Percentiles rank a stretch among this genome's conserved stretches.
These are phyloP conservation scores for Sitobion miscanthi DNA, from an alignment of 1,140 invertebrate species.

Conservation along the genomic window DNA sequence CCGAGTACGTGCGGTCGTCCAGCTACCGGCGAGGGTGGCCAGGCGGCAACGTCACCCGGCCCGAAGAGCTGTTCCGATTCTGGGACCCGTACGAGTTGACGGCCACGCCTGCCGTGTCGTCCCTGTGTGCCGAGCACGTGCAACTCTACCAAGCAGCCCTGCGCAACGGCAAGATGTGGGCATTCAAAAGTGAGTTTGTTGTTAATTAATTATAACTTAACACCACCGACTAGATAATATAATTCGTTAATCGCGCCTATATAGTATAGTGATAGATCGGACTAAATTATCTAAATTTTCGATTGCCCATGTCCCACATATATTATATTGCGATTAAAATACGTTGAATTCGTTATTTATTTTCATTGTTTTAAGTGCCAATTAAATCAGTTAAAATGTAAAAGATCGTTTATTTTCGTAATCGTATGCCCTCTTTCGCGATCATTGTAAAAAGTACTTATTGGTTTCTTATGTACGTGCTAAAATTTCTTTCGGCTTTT, in stretches of 20 bases:
- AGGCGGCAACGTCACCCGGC: constrained; percentile 29
- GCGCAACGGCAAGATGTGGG: constrained; percentile 71
- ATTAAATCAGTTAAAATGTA: not conserved
- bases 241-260: not conserved
- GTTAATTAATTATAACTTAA: not conserved
- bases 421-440: not conserved
- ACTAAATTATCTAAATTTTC: not conserved
- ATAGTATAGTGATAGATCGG: not conserved
- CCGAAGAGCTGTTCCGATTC: constrained; percentile 39
- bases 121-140: constrained; percentile 69
- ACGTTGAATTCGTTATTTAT: not conserved
- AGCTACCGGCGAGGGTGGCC: constrained; percentile 1
- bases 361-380: too few species aligned
- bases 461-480: not conserved
- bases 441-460: not conserved
- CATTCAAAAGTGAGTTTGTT: constrained; percentile 61
- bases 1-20: constrained; percentile 43
- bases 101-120: constrained; percentile 59
- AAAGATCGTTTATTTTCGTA: not conserved
- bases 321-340: not conserved
- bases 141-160: constrained; percentile 71
- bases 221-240: not conserved
- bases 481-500: too few species aligned
- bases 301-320: not conserved
- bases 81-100: constrained; percentile 49